Conservation (phyloP, 2,888 invertebrate genomes). For the Tachystola acroxantha region DNA sequence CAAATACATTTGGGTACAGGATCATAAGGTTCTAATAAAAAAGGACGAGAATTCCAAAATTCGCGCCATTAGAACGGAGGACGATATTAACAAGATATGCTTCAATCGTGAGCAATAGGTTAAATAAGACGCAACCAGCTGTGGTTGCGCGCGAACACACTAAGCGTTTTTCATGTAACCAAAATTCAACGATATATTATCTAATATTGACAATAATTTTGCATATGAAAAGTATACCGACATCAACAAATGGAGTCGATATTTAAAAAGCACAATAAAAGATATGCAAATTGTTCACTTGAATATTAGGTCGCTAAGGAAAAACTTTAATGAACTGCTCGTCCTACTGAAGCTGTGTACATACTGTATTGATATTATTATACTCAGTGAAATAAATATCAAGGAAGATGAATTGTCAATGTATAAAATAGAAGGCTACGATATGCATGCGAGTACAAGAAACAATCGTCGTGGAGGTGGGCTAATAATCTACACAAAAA, state of each 20-base stretch:
- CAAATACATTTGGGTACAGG: neutral
- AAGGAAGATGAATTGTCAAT: conserved; percentile 1
- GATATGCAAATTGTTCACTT: conserved; percentile 2
- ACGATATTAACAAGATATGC: neutral
- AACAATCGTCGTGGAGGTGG: conserved; percentile 7
- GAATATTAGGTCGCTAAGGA: conserved; percentile 10
- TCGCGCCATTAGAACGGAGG: neutral
- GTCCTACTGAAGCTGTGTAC: neutral
- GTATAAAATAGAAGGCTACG: conserved; percentile 5
- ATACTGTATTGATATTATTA: conserved; percentile 1
- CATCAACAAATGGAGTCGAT: neutral
- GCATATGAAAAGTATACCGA: neutral
- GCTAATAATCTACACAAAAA: conserved; percentile 1
- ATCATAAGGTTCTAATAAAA: neutral
- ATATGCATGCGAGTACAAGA: conserved; percentile 1
- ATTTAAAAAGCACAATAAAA: neutral
- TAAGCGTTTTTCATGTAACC: neutral
- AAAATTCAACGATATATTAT: conserved; percentile 1
- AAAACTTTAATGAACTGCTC: conserved; percentile 6
- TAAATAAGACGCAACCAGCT: neutral
- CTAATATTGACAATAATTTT: neutral
- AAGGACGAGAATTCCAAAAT: neutral
- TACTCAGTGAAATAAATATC: conserved; percentile 8
- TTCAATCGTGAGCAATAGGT: neutral
- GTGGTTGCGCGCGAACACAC: neutral